Conservation (phyloP, 2,888 invertebrate species). For the Himalopsyche kuldschensis region DNA sequence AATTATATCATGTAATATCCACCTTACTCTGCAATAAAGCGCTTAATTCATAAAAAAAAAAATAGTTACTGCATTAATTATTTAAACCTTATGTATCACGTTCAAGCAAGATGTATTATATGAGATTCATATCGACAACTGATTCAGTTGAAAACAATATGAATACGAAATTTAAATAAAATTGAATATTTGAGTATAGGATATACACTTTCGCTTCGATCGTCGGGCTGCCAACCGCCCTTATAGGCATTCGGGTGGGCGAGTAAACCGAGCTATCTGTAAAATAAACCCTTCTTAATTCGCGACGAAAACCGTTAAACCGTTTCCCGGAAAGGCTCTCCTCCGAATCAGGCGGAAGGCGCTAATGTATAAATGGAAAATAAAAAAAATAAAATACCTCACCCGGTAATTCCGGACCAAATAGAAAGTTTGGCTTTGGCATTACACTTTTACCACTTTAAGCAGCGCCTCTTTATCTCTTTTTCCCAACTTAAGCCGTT, state of each 20-base stretch:
- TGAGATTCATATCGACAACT: too few relatives aligned
- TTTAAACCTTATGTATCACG: too few relatives aligned
- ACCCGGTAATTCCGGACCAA: slow-evolving; percentile 18
- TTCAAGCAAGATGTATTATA: too few relatives aligned
- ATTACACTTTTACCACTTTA: background rate
- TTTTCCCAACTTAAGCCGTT: background rate
- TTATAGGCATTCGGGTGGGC: background rate
- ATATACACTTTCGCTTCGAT: too few relatives aligned
- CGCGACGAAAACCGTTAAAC: background rate
- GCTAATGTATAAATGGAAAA: background rate
- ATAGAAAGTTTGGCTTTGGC: slow-evolving; percentile 22
- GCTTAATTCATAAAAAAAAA: too few relatives aligned
- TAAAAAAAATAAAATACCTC: background rate
- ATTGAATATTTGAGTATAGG: too few relatives aligned
- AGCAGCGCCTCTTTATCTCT: background rate
- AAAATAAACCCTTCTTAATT: background rate
- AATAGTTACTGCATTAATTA: too few relatives aligned
- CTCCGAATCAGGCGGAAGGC: background rate
- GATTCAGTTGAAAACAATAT: too few relatives aligned
- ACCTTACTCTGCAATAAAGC: too few relatives aligned
- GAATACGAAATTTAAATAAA: too few relatives aligned
- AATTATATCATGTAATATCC: too few relatives aligned
- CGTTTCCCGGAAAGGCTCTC: slow-evolving; percentile 10
- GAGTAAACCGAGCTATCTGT: background rate
- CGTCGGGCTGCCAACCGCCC: background rate